Conservation (phyloP, 2,113 vertebrate species). For the Cyanoderma ruficeps region DNA sequence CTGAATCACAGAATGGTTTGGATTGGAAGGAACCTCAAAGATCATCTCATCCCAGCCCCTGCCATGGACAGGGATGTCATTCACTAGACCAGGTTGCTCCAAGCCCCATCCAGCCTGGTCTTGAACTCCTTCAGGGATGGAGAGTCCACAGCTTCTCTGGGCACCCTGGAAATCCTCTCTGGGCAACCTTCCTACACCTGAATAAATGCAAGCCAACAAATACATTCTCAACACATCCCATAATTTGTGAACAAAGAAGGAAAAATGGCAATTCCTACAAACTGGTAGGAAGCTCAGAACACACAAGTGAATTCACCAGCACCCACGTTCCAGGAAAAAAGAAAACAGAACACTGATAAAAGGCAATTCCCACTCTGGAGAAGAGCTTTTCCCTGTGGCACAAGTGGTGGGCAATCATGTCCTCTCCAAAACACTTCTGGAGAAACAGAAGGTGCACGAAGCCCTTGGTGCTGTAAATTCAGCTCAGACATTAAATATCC, state of each 20-base stretch:
- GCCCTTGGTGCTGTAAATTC: neutral
- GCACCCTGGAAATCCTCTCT: neutral
- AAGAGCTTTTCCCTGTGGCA: neutral
- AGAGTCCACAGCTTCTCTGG: neutral
- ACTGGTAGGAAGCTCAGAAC: neutral
- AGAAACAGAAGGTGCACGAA: neutral
- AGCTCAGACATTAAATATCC: slow-evolving; percentile 36
- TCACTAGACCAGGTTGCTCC: neutral
- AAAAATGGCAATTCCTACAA: neutral
- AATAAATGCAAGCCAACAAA: neutral
- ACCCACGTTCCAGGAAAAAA: neutral
- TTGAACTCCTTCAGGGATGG: neutral
- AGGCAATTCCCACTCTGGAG: neutral
- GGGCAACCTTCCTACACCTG: neutral
- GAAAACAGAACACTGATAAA: neutral
- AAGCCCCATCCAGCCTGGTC: neutral
- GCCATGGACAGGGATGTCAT: neutral
- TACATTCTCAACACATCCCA: neutral
- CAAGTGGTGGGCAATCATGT: fast-evolving
- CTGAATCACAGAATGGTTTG: neutral
- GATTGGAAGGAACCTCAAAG: neutral
- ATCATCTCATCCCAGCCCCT: neutral
- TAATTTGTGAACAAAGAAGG: neutral
- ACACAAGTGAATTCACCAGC: neutral
- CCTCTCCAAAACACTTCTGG: neutral